These are phyloP conservation scores for Rhyacophila brunnea DNA, from an alignment of 1,140 invertebrate species.

Conservation along the genomic window DNA sequence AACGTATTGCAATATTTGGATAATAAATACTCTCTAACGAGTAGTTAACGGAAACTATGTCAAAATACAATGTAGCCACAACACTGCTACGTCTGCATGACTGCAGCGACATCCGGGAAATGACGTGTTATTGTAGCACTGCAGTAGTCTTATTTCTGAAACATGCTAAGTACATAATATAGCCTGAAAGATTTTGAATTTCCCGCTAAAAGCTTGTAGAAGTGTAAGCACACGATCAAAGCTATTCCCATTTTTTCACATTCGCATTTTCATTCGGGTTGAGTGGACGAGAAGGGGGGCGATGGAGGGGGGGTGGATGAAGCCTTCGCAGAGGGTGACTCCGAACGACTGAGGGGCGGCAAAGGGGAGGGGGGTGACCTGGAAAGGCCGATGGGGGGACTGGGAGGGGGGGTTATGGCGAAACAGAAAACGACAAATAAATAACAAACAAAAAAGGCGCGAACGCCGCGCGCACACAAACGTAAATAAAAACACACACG, in stretches of 20 bases:
- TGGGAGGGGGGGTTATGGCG: slow-evolving; percentile 8
- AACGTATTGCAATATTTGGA: too few species aligned
- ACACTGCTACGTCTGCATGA: too few species aligned
- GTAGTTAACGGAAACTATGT: too few species aligned
- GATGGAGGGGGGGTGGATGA: background rate
- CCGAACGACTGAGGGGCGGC: background rate
- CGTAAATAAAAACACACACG: slow-evolving; percentile 6
- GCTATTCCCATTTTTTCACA: slow-evolving; percentile 34
- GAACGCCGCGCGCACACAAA: slow-evolving; percentile 8
- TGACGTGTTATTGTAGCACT: too few species aligned
- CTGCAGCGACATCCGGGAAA: too few species aligned
- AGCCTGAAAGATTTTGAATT: too few species aligned
- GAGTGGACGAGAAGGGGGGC: slow-evolving; percentile 19
- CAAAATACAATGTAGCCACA: too few species aligned
- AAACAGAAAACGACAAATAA: slow-evolving; percentile 27
- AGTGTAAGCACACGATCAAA: slow-evolving; percentile 14
- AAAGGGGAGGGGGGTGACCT: background rate
- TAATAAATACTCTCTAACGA: too few species aligned
- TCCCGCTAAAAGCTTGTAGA: too few species aligned
- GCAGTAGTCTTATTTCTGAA: too few species aligned
- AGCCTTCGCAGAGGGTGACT: background rate
- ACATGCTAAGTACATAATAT: too few species aligned
- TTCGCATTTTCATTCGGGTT: slow-evolving; percentile 37
- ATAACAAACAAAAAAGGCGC: slow-evolving; percentile 27
- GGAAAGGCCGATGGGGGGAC: background rate